Percentiles rank a stretch among this genome's conserved stretches.
These are phyloP conservation scores for Halcyon leucocephala DNA, from an alignment of 2,797 vertebrate species.

Conservation along the genomic window DNA sequence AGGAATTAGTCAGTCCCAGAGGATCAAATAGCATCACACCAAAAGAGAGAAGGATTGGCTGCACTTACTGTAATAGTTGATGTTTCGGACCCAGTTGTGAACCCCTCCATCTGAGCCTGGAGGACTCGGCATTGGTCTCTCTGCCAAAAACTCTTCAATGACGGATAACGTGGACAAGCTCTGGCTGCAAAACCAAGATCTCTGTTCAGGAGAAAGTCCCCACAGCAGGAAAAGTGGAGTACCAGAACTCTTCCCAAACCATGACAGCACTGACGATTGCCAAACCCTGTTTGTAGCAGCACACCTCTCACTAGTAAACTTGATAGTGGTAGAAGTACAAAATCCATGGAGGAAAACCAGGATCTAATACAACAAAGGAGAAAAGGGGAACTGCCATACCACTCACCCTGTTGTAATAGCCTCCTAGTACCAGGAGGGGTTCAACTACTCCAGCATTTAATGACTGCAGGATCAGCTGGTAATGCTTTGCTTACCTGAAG, in stretches of 20 bases:
- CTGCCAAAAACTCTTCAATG: conserved; percentile 95
- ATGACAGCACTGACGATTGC: neutral
- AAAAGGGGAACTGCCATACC: neutral
- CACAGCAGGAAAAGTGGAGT: neutral
- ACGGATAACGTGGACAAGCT: conserved; percentile 95
- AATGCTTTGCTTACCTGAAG: conserved; percentile 87
- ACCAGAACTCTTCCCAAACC: neutral
- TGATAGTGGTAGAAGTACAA: neutral
- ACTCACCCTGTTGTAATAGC: neutral
- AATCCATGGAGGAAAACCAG: neutral
- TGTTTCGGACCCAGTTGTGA: conserved; percentile 92
- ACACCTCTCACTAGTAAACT: neutral
- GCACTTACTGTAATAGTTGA: conserved; percentile 97
- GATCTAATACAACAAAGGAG: neutral
- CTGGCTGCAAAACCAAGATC: conserved; percentile 84
- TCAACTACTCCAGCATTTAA: neutral
- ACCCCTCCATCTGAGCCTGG: conserved; percentile 79
- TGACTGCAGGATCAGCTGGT: neutral
- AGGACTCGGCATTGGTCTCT: conserved; percentile 85
- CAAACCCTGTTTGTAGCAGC: neutral
- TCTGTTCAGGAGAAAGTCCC: neutral
- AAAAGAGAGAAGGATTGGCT: neutral
- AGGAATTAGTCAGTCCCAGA: neutral
- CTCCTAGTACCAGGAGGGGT: neutral
- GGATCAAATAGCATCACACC: neutral